A percentile compares a stretch with the other conserved stretches of the same genome.
Conservation (phyloP, 2,888 invertebrate genomes). For the Melangyna quadrimaculata region DNA sequence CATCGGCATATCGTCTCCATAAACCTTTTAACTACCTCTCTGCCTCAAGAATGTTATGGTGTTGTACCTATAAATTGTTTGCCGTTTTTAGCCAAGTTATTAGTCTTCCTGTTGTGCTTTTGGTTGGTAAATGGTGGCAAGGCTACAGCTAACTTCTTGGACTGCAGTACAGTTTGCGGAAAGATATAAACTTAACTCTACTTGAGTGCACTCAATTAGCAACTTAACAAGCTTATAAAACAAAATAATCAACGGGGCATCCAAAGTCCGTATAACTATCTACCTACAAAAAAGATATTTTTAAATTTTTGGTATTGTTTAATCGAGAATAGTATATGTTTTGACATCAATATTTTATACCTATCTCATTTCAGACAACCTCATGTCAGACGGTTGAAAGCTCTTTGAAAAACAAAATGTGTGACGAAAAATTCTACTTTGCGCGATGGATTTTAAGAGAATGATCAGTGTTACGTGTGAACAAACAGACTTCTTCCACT, state of each 20-base stretch:
- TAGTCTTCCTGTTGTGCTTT: slow-evolving; percentile 8
- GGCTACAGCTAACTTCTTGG: not conserved
- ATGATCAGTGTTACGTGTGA: not conserved
- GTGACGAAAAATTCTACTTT: not conserved
- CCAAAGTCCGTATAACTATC: not conserved
- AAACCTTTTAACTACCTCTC: slow-evolving; percentile 58
- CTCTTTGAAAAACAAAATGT: not conserved
- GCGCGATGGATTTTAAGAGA: not conserved
- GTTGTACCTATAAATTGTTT: not conserved
- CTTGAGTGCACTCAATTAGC: slow-evolving; percentile 58
- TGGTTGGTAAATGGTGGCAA: not conserved
- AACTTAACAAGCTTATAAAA: slow-evolving; percentile 57
- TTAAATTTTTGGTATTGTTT: not conserved
- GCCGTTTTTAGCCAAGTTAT: slow-evolving; percentile 11
- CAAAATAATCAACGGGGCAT: not conserved
- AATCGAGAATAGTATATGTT: not conserved
- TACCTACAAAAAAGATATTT: no score
- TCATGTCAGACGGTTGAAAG: not conserved
- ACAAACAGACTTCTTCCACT: slow-evolving; percentile 1
- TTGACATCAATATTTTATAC: not conserved
- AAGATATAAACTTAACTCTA: not conserved
- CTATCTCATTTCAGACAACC: not conserved
- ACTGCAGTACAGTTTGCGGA: not conserved
- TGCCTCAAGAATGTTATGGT: slow-evolving; percentile 14
- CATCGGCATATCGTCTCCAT: slow-evolving; percentile 41